Conservation (phyloP, 2,113 vertebrate genomes). For the Naja naja region DNA sequence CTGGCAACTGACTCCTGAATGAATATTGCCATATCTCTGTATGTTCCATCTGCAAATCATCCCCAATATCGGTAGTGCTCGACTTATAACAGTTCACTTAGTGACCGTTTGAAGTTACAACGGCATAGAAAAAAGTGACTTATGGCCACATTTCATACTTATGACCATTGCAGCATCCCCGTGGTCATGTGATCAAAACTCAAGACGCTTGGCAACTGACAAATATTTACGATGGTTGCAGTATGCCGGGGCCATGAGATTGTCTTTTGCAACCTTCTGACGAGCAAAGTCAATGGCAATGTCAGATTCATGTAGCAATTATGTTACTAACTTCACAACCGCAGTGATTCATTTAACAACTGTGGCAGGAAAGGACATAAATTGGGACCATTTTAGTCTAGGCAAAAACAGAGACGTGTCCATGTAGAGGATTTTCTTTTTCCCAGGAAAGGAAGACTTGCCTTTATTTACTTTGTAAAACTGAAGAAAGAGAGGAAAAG, state of each 20-base stretch:
- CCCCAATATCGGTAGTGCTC: neutral
- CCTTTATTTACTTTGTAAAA: neutral
- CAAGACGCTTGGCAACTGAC: neutral
- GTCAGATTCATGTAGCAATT: neutral
- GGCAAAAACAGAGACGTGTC: neutral
- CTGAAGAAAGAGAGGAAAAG: neutral
- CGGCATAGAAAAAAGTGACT: neutral
- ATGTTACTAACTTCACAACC: neutral
- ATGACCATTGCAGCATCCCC: neutral
- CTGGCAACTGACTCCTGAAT: neutral
- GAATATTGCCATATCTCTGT: neutral
- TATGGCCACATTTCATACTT: neutral
- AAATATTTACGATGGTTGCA: neutral
- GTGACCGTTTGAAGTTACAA: neutral
- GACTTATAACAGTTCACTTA: neutral
- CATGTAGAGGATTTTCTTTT: neutral
- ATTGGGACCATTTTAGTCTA: neutral
- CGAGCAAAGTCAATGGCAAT: neutral
- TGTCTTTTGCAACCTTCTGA: neutral
- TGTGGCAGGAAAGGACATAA: neutral
- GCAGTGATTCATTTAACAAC: neutral
- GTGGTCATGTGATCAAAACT: neutral
- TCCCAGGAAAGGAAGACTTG: neutral
- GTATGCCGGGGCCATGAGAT: neutral
- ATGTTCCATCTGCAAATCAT: neutral